A percentile compares a stretch with the other conserved stretches of the same genome.
phyloP scores from a whole-genome alignment of 1,140 invertebrate genomes.

The Tyrophagus putrescentiae region DNA sequence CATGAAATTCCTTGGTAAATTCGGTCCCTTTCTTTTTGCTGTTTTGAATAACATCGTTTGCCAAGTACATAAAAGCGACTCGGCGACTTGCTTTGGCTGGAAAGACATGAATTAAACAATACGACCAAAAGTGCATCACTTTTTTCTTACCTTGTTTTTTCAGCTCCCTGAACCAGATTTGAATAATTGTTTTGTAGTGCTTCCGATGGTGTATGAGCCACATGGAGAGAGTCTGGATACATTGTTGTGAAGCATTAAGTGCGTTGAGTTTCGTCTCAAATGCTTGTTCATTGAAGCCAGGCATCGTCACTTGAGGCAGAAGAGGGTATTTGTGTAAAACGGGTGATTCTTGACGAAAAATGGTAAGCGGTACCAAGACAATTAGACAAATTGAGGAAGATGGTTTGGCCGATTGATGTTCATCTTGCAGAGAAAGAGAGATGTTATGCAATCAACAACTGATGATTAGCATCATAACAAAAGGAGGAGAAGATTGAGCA shows the following conservation, averaged over 20 bases:
- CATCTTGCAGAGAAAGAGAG: too few species aligned
- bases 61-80: slow-evolving; percentile 85
- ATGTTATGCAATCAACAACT: too few species aligned
- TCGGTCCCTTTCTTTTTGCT: slow-evolving; percentile 93
- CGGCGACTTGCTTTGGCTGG: slow-evolving; percentile 26
- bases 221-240: slow-evolving; percentile 86
- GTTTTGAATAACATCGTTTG: slow-evolving; percentile 98
- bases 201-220: slow-evolving; percentile 92
- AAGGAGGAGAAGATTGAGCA: too few species aligned
- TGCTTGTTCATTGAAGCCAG: slow-evolving; percentile 21
- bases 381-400: too few species aligned
- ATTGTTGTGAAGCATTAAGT: slow-evolving; percentile 83
- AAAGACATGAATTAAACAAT: background rate
- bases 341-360: too few species aligned
- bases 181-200: slow-evolving; percentile 74
- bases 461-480: too few species aligned
- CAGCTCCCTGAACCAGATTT: slow-evolving; percentile 57
- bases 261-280: slow-evolving; percentile 71
- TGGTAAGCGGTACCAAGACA: too few species aligned
- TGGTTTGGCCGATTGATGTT: too few species aligned
- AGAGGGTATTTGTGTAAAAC: too few species aligned
- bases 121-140: background rate
- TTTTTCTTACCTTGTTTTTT: slow-evolving; percentile 26
- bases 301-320: slow-evolving; percentile 20
- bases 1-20: slow-evolving; percentile 71